Evolutionary conservation across 2,888 invertebrate genomes (phyloP).

Genomic region (Eilema depressum): DNA sequence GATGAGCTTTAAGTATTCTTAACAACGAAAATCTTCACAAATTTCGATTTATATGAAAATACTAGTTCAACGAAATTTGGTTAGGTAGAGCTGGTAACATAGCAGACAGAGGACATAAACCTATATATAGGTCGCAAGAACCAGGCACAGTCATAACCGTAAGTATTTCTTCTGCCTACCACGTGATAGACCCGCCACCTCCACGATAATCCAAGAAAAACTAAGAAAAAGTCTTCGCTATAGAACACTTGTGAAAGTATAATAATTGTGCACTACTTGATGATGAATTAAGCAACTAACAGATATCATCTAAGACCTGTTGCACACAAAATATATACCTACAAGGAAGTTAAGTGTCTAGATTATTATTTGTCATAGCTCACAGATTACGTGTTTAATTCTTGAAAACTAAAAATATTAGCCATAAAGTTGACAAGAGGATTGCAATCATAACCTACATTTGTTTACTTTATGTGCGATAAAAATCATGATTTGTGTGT

Average conservation of each 20-base stretch:
- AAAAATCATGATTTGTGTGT: conserved; percentile 20
- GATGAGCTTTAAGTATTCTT: too few species aligned
- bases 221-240: neutral
- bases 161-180: neutral
- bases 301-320: conserved; percentile 1
- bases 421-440: conserved; percentile 3
- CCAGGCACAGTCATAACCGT: too few species aligned
- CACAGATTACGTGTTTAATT: neutral
- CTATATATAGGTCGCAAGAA: neutral
- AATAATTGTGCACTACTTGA: conserved; percentile 3
- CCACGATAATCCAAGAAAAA: neutral
- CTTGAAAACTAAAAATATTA: conserved; percentile 5
- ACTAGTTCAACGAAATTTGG: too few species aligned
- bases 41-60: too few species aligned
- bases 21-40: too few species aligned
- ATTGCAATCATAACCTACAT: conserved; percentile 5
- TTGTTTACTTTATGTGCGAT: conserved; percentile 9
- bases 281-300: neutral
- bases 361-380: conserved; percentile 6
- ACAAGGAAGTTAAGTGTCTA: neutral
- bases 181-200: neutral
- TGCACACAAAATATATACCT: neutral
- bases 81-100: neutral
- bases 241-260: conserved; percentile 15
- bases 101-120: neutral